Percentiles rank a stretch among this genome's conserved stretches.
Conservation (phyloP, 2,888 invertebrate species). For the Dichetophora obliterata region DNA sequence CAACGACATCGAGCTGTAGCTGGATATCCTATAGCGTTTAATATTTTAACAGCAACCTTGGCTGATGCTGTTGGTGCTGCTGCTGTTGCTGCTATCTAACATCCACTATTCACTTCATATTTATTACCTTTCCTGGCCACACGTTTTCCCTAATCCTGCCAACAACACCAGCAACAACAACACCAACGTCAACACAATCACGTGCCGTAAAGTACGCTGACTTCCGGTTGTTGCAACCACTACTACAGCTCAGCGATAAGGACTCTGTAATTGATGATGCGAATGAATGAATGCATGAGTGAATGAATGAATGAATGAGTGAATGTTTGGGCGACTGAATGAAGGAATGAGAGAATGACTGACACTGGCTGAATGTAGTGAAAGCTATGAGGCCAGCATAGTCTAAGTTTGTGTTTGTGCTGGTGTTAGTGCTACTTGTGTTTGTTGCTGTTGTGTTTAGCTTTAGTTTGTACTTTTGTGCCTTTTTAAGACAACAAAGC, state of each 20-base stretch:
- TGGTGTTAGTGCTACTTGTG: background rate
- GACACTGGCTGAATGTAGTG: background rate
- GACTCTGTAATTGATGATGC: conserved; percentile 50
- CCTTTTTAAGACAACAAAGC: background rate
- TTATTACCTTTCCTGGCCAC: conserved; percentile 16
- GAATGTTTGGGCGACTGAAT: too few relatives aligned
- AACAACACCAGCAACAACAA: background rate
- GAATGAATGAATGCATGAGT: conserved; percentile 8
- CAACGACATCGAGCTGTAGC: background rate
- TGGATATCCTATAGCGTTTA: background rate
- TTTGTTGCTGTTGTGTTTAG: background rate
- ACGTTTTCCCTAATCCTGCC: background rate
- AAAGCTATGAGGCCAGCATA: conserved; percentile 15
- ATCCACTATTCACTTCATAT: conserved; percentile 5
- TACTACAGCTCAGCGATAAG: conserved; percentile 46
- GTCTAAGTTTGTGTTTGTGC: background rate
- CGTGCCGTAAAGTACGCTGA: background rate
- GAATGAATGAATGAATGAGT: too few relatives aligned
- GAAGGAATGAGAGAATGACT: too few relatives aligned
- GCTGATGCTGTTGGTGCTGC: background rate
- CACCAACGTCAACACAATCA: background rate
- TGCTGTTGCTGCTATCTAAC: background rate
- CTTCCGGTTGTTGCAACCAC: conserved; percentile 1
- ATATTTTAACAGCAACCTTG: conserved; percentile 6
- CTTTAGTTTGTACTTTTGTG: background rate